phyloP scores from a whole-genome alignment of 2,888 invertebrate species.

The Catonia carolina region DNA sequence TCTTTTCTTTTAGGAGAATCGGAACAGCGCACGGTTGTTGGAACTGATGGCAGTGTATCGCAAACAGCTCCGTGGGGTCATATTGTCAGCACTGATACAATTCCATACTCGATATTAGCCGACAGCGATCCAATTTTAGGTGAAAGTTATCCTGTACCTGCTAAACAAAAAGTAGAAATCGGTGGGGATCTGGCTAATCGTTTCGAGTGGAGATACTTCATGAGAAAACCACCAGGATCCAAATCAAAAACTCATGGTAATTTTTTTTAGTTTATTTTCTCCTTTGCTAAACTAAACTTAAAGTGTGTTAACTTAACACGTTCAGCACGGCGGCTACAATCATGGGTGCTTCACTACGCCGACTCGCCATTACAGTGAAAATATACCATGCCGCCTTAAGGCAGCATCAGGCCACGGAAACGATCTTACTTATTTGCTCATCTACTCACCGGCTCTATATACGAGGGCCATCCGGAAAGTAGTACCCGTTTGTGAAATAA shows the following conservation, averaged over 20 bases:
- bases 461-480: too few relatives aligned
- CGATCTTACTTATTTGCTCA: too few relatives aligned
- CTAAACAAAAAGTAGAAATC: constrained; percentile 82
- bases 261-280: constrained; percentile 18
- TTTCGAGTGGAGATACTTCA: constrained; percentile 93
- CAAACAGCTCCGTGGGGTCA: constrained; percentile 82
- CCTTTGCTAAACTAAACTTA: neutral
- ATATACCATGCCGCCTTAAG: too few relatives aligned
- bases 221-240: constrained; percentile 60
- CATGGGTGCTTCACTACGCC: too few relatives aligned
- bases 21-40: constrained; percentile 70
- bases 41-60: constrained; percentile 76
- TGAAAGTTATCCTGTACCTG: constrained; percentile 86
- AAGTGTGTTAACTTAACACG: neutral
- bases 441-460: too few relatives aligned
- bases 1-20: constrained; percentile 54
- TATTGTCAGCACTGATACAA: constrained; percentile 79
- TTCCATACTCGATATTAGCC: constrained; percentile 83
- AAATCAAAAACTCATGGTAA: constrained; percentile 46
- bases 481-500: too few relatives aligned
- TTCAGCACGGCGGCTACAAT: neutral
- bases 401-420: too few relatives aligned
- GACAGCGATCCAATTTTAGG: constrained; percentile 82
- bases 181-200: constrained; percentile 85
- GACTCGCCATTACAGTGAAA: too few relatives aligned